phyloP scores from a whole-genome alignment of 2,113 vertebrate genomes.

The Sebastes schlegelii region DNA sequence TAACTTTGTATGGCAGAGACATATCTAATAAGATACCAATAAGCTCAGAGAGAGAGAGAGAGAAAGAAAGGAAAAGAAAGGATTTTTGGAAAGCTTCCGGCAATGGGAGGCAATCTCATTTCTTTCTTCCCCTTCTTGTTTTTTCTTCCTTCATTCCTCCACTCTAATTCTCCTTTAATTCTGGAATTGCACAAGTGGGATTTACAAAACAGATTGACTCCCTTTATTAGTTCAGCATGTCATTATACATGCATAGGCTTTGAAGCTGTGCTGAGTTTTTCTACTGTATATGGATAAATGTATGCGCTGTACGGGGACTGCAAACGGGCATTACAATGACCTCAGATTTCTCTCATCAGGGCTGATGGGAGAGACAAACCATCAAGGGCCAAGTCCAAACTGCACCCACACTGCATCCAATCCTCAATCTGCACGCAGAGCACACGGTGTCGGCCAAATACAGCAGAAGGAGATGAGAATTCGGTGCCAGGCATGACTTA shows the following conservation, averaged over 20 bases:
- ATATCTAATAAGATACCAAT: slow-evolving; percentile 85
- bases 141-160: slow-evolving; percentile 48
- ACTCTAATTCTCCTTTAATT: slow-evolving; percentile 76
- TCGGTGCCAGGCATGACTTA: slow-evolving; percentile 85
- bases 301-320: slow-evolving; percentile 33
- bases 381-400: slow-evolving; percentile 67
- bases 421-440: slow-evolving; percentile 73
- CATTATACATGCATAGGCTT: slow-evolving; percentile 79
- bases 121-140: slow-evolving; percentile 48
- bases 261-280: slow-evolving; percentile 58
- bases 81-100: slow-evolving; percentile 76
- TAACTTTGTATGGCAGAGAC: slow-evolving; percentile 80
- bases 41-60: slow-evolving; percentile 54
- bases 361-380: slow-evolving; percentile 71
- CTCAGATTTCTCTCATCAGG: slow-evolving; percentile 66
- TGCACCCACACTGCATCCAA: slow-evolving; percentile 70
- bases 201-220: slow-evolving; percentile 80
- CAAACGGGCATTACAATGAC: slow-evolving; percentile 70
- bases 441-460: slow-evolving; percentile 77
- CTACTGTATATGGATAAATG: slow-evolving; percentile 51
- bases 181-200: slow-evolving; percentile 77
- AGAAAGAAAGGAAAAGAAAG: slow-evolving; percentile 40
- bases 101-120: slow-evolving; percentile 69
- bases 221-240: slow-evolving; percentile 79
- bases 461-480: slow-evolving; percentile 82